A percentile compares a stretch with the other conserved stretches of the same genome.
Conservation (phyloP, 1,140 invertebrate genomes). For the Pachyrhynchus sulphureomaculatus region DNA sequence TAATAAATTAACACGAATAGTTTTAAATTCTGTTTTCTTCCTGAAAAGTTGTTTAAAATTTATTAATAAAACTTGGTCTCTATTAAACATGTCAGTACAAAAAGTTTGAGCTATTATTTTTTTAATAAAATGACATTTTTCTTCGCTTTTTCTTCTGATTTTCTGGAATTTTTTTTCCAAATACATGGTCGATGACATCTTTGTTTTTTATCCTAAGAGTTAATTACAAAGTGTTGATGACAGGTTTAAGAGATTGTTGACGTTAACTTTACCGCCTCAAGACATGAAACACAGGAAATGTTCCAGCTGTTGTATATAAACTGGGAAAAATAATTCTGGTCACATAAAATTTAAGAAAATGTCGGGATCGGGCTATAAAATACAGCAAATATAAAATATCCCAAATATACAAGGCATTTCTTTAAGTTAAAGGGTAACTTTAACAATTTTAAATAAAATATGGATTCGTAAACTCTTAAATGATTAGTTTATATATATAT, state of each 20-base stretch:
- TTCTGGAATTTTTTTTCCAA: slow-evolving; percentile 1
- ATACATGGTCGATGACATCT: slow-evolving; percentile 1
- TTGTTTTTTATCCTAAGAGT: slow-evolving; percentile 31
- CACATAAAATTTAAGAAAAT: not conserved
- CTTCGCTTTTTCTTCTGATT: slow-evolving; percentile 15
- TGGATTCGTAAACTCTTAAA: too few species aligned
- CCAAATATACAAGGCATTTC: too few species aligned
- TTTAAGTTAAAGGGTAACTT: too few species aligned
- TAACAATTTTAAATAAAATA: too few species aligned
- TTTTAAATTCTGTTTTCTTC: too few species aligned
- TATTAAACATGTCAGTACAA: not conserved
- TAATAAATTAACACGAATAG: too few species aligned
- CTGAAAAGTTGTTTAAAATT: too few species aligned
- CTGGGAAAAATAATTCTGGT: slow-evolving; percentile 20
- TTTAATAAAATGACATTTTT: not conserved
- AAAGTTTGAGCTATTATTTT: not conserved
- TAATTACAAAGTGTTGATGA: slow-evolving; percentile 38
- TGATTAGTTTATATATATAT: too few species aligned
- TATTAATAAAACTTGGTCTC: not conserved
- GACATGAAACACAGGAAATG: slow-evolving; percentile 9
- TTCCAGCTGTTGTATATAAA: slow-evolving; percentile 23
- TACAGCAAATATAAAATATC: too few species aligned
- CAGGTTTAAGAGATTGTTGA: slow-evolving; percentile 36
- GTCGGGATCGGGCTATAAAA: too few species aligned
- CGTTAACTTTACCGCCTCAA: slow-evolving; percentile 24